phyloP scores from a whole-genome alignment of 2,113 vertebrate genomes.

The Lucifuga dentata region DNA sequence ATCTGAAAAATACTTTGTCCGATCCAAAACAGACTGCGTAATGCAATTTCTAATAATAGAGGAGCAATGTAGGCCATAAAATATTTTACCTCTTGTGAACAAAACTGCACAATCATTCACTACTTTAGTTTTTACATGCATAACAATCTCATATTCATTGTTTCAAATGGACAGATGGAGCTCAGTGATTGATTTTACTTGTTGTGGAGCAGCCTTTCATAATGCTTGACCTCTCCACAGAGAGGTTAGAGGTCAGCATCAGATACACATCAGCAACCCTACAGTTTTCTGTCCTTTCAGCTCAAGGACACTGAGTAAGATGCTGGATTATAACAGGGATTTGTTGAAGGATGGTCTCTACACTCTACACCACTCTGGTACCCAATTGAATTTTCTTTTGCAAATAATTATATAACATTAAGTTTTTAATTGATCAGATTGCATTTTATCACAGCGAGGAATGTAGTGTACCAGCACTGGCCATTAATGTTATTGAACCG shows the following conservation, averaged over 20 bases:
- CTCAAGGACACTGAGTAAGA: neutral
- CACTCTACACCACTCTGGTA: neutral
- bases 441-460: neutral
- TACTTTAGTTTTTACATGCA: neutral
- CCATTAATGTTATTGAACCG: conserved; percentile 6
- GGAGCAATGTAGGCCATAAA: no score
- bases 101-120: neutral
- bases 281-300: no score
- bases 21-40: no score
- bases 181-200: neutral
- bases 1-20: conserved; percentile 4
- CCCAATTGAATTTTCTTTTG: neutral
- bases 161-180: neutral
- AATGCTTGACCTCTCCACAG: neutral
- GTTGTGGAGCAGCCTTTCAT: neutral
- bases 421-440: neutral
- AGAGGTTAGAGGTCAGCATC: conserved; percentile 26
- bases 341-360: neutral
- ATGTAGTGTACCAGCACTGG: neutral
- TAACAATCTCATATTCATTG: neutral
- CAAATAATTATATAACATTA: neutral
- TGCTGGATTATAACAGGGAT: neutral
- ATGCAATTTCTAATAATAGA: no score
- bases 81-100: no score
- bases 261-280: neutral